Conservation (phyloP, 2,888 invertebrate genomes). For the Sinodicranocentrus sp. region DNA sequence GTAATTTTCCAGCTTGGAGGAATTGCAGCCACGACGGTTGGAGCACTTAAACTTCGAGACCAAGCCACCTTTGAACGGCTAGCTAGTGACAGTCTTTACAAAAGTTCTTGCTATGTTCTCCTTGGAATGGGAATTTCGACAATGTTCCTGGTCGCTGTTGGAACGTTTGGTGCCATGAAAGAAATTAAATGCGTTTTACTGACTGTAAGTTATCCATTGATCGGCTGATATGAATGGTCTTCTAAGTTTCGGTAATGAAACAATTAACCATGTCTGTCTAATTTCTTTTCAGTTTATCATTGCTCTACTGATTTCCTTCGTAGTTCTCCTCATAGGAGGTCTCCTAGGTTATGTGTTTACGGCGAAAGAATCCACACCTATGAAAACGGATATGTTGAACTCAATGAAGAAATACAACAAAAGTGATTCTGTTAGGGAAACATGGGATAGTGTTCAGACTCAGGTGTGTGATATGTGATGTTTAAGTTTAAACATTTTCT, state of each 20-base stretch:
- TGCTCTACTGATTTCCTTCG: slow-evolving; percentile 91
- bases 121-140: slow-evolving; percentile 90
- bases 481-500: too few relatives aligned
- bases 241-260: neutral
- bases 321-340: slow-evolving; percentile 93
- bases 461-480: slow-evolving; percentile 79
- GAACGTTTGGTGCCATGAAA: slow-evolving; percentile 95
- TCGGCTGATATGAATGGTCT: neutral
- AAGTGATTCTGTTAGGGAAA: slow-evolving; percentile 85
- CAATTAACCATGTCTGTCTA: neutral
- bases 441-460: slow-evolving; percentile 94
- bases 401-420: slow-evolving; percentile 87
- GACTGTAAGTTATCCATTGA: slow-evolving; percentile 85
- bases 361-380: slow-evolving; percentile 87
- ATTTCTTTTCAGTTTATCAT: slow-evolving; percentile 88
- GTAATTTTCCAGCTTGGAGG: slow-evolving; percentile 90
- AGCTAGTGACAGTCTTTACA: slow-evolving; percentile 89
- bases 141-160: slow-evolving; percentile 91
- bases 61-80: slow-evolving; percentile 91
- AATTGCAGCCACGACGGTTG: slow-evolving; percentile 86
- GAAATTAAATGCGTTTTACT: slow-evolving; percentile 96
- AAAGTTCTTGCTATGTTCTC: slow-evolving; percentile 91
- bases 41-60: slow-evolving; percentile 91
- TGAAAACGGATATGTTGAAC: slow-evolving; percentile 88
- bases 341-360: slow-evolving; percentile 94